These are phyloP conservation scores for Cataglyphis cursor DNA, from an alignment of 2,888 invertebrate genomes.

Conservation along the genomic window DNA sequence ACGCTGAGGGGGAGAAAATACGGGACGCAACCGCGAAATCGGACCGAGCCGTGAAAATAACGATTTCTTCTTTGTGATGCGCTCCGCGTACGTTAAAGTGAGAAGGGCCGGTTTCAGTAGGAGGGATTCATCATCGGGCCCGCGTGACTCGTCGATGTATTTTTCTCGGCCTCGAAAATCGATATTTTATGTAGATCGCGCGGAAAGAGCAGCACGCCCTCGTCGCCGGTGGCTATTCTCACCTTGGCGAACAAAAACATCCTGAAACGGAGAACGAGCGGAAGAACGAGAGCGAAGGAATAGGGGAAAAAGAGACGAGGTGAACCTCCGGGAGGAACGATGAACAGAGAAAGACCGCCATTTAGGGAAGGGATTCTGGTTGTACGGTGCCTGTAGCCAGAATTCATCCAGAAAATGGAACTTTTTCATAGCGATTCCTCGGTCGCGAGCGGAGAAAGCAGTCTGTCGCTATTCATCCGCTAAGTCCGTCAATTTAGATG, in stretches of 20 bases:
- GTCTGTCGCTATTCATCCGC: constrained; percentile 59
- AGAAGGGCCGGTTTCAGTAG: constrained; percentile 70
- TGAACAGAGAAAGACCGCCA: constrained; percentile 25
- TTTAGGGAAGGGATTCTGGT: constrained; percentile 59
- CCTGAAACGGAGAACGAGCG: constrained; percentile 43
- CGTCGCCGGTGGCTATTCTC: constrained; percentile 67
- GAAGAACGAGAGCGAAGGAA: constrained; percentile 31
- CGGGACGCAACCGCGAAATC: constrained; percentile 83
- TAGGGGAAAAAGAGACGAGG: constrained; percentile 57
- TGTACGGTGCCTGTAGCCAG: constrained; percentile 51
- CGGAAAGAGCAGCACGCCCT: constrained; percentile 72
- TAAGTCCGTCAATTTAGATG: constrained; percentile 63
- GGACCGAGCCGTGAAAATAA: constrained; percentile 83
- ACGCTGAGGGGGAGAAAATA: constrained; percentile 54
- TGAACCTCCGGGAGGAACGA: constrained; percentile 14
- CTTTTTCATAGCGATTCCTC: constrained; percentile 69
- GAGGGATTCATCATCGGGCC: constrained; percentile 60
- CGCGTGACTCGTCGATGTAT: constrained; percentile 81
- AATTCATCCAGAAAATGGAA: constrained; percentile 74
- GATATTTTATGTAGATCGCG: constrained; percentile 82
- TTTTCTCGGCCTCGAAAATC: constrained; percentile 77
- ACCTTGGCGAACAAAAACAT: constrained; percentile 67
- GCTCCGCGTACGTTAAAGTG: constrained; percentile 74
- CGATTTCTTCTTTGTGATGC: constrained; percentile 81
- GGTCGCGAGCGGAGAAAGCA: constrained; percentile 61